A percentile compares a stretch with the other conserved stretches of the same genome.
These are phyloP conservation scores for Chiroxiphia lanceolata DNA, from an alignment of 2,797 vertebrate genomes.

Conservation along the genomic window DNA sequence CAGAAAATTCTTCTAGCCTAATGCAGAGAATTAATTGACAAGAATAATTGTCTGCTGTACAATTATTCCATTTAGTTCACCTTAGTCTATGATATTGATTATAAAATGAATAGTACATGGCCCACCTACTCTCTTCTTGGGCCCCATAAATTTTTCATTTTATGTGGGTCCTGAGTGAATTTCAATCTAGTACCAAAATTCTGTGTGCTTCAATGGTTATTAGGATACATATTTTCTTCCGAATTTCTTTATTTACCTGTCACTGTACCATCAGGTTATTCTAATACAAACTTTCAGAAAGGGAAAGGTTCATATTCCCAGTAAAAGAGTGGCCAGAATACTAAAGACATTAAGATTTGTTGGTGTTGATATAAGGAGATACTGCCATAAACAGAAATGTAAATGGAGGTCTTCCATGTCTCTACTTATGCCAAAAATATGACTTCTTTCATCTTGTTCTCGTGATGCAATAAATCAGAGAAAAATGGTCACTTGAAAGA, in stretches of 20 bases:
- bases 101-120: neutral
- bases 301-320: neutral
- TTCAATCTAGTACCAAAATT: neutral
- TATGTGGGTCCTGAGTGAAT: neutral
- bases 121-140: neutral
- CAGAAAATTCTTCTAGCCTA: neutral
- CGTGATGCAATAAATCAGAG: neutral
- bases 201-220: neutral
- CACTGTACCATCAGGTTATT: neutral
- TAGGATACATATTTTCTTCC: neutral
- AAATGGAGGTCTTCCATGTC: neutral
- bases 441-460: neutral
- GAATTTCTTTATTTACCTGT: neutral
- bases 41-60: neutral
- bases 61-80: neutral
- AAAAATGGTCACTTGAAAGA: neutral
- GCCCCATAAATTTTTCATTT: neutral
- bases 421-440: neutral
- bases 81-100: neutral
- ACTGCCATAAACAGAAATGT: neutral
- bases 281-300: neutral
- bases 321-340: neutral
- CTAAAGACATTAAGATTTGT: neutral
- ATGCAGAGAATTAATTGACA: neutral
- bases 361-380: neutral